Evolutionary conservation across 1,140 invertebrate genomes (phyloP), one percentile per base, ranked within the genome.

Genomic region (Procambarus clarkii): DNA sequence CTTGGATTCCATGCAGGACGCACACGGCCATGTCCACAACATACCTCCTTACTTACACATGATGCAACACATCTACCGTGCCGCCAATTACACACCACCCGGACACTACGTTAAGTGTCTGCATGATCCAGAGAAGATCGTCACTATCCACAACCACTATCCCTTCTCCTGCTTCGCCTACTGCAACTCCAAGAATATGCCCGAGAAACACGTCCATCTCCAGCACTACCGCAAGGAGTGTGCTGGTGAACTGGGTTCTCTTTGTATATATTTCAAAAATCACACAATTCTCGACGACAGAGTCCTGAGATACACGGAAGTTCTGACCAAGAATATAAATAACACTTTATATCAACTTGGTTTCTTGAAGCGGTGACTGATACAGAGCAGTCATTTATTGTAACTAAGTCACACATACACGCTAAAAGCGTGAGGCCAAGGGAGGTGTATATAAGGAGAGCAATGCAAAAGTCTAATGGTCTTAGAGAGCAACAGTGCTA

Each of bases 31-130:
- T 96, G 97, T 97, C 94, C 96, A 96, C 93, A 97, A 97, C 93
- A 97, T 97, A 92, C 98, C 97, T 44, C 96, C 96, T 91, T 98
- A 98, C 94, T 97, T 98, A 96, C 98, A 99, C 94, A 98, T 98
- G 98, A 94, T 98, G 93, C 98, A 98, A 94, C 98, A 98, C 94
- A 98, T 98, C 5, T 98, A 98, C 94, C 96, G 98, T 8, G 97
- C 97, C 78, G 96, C 96, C 93, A 98, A 98, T 95, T 98, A 98
- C 94, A 98, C 98, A 0, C 98, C 98, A 94, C 98, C 98, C 0
- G 97, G 98, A 92, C 97, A 98, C 94, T 98, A 98, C 94, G 97
- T 98, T 54, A 99, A 99, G 94, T 98, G 98, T 95, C 98, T 99
- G 95, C 98, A 98, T 94, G 98, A 98, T 94, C 97, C 98, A 4